phyloP scores from a whole-genome alignment of 2,113 vertebrate species.

The Puma concolor region DNA sequence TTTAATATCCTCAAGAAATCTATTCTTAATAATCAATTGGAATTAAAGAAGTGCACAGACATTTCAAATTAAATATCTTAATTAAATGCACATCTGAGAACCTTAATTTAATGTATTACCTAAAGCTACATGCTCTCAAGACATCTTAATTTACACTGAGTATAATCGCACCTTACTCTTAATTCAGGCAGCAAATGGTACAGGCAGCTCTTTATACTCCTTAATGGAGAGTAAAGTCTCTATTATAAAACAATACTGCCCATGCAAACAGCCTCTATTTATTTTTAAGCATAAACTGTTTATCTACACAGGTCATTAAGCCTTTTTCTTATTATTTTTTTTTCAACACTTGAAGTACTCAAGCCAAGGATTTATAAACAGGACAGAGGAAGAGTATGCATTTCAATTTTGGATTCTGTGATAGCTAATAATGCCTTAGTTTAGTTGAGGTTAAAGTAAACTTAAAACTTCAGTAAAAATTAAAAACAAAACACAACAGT shows the following conservation, averaged over 20 bases:
- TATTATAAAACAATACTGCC: neutral
- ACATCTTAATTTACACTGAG: conserved; percentile 67
- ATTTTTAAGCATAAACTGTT: neutral
- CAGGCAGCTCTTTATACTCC: neutral
- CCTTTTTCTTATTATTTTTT: neutral
- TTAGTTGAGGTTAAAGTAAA: conserved; percentile 77
- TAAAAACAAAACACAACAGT: conserved; percentile 44
- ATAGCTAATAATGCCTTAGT: conserved; percentile 76
- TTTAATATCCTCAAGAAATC: conserved; percentile 53
- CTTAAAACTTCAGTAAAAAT: conserved; percentile 75
- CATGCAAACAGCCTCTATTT: neutral
- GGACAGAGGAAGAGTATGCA: conserved; percentile 15
- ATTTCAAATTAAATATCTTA: conserved; percentile 77
- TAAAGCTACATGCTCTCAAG: conserved; percentile 67
- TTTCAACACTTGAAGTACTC: neutral
- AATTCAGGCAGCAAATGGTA: neutral
- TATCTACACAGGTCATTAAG: neutral
- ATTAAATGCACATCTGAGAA: conserved; percentile 76
- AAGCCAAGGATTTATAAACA: conserved; percentile 28
- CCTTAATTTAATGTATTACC: conserved; percentile 74
- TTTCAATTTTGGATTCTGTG: conserved; percentile 73
- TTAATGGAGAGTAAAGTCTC: neutral
- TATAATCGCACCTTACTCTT: neutral
- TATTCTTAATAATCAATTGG: conserved; percentile 73
- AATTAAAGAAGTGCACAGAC: conserved; percentile 69